phyloP scores from a whole-genome alignment of 2,797 vertebrate genomes.

The Psittacula derbiana region DNA sequence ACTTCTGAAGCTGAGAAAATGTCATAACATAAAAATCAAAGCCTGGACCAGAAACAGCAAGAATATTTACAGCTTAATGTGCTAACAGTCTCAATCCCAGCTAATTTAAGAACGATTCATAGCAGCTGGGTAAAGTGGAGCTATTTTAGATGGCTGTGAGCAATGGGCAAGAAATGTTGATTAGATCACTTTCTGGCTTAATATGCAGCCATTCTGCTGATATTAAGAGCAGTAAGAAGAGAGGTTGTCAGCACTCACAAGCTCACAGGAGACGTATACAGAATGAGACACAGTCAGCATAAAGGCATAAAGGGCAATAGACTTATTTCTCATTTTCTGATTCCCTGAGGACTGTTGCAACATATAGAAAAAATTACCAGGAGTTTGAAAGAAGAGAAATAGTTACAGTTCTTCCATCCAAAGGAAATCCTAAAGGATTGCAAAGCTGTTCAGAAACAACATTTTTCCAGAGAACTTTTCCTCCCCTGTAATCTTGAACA shows the following conservation, averaged over 20 bases:
- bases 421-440: conserved; percentile 55
- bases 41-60: not conserved
- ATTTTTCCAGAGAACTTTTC: conserved; percentile 56
- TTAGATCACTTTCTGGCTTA: conserved; percentile 57
- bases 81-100: conserved; percentile 20
- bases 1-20: conserved; percentile 29
- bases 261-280: conserved; percentile 56
- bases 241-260: conserved; percentile 21
- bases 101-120: conserved; percentile 50
- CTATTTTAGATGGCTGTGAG: conserved; percentile 36
- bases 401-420: conserved; percentile 36
- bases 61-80: conserved; percentile 47
- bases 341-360: conserved; percentile 52
- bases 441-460: conserved; percentile 50
- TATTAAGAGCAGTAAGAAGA: conserved; percentile 51
- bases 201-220: conserved; percentile 59
- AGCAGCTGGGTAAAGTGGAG: conserved; percentile 1
- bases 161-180: conserved; percentile 55
- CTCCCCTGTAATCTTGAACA: conserved; percentile 31
- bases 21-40: conserved; percentile 16
- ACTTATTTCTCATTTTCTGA: conserved; percentile 61
- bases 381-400: conserved; percentile 37
- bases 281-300: conserved; percentile 32
- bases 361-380: conserved; percentile 56
- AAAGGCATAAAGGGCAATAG: conserved; percentile 47